Evolutionary conservation across 2,113 vertebrate genomes (phyloP), one percentile per base, ranked within the genome.

Genomic region (Tragulus kanchil): DNA sequence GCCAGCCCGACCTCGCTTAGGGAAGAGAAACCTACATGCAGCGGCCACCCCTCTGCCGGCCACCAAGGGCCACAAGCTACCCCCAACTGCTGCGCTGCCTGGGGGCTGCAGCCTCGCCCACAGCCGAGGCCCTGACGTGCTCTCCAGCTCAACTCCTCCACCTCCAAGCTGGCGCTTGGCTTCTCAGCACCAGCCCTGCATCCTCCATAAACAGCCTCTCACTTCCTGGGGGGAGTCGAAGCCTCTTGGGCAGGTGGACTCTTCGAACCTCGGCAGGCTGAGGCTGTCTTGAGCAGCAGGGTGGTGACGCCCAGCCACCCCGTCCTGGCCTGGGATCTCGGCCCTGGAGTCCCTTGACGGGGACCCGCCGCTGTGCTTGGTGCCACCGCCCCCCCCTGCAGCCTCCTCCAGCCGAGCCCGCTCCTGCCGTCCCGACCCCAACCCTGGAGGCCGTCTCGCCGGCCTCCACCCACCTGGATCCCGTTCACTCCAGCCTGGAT

Each of bases 401-500:
- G 42, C 71, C 50, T n/a, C 64, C 64, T 88, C 75, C 69, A 21
- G 56, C 5, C 15, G 26, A 71, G 28, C 85, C 13, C 1, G 0
- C 17, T 65, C 17, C 8, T 15, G 3, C 5, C 48, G 36, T 36
- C 45, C 69, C 14, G 19, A 58, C 59, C 52, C 78, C 1, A 1
- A 21, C 23, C 23, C 31, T 6, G 15, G 77, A 28, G 50, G 59
- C 26, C 15, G 42, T 15, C 42, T 15, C 0, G 0, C 26, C 1
- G 1, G 54, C 45, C 54, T 6, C 26, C 61, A 97, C 99, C 19
- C 92, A 99, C 99, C 99, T 99, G 99, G 15, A 99, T 17, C 9
- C 99, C 99, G 59, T 99, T 99, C 94, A 99, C 98, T 10, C 99
- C 99, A 25, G 99, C 99, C 21, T 98, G 99, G 3, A 99, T 98